Conservation (phyloP, 1,140 invertebrate species). For the Callitettix versicolor region DNA sequence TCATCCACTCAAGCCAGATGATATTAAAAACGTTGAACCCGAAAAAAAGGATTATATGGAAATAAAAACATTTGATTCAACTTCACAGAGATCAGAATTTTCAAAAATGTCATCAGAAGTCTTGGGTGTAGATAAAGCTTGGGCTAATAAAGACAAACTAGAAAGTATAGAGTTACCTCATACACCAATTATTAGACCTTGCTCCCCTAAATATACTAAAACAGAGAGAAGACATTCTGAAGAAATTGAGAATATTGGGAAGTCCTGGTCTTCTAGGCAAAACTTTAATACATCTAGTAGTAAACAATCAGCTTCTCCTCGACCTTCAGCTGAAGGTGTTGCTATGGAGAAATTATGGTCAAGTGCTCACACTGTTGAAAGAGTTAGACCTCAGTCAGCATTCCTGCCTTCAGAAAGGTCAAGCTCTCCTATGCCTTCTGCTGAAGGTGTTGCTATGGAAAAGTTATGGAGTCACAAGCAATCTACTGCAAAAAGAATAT, state of each 20-base stretch:
- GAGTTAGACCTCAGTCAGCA: neutral
- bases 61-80: too few species aligned
- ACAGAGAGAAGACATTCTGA: too few species aligned
- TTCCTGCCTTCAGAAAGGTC: conserved; percentile 13
- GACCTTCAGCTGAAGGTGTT: conserved; percentile 45
- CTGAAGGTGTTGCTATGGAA: conserved; percentile 48
- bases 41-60: too few species aligned
- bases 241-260: too few species aligned
- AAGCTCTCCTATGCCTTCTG: conserved; percentile 39
- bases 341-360: conserved; percentile 50
- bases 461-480: conserved; percentile 48
- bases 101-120: conserved; percentile 40
- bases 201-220: too few species aligned
- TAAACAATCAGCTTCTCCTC: conserved; percentile 28
- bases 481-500: conserved; percentile 33
- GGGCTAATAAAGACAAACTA: conserved; percentile 26
- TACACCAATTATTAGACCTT: too few species aligned
- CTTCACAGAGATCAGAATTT: too few species aligned
- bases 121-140: conserved; percentile 49
- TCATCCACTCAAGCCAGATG: too few species aligned
- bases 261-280: too few species aligned
- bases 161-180: neutral
- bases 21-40: too few species aligned
- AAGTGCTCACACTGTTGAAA: neutral
- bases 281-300: too few species aligned